Percentiles rank a stretch among this genome's conserved stretches.
These are phyloP conservation scores for Laticauda colubrina DNA, from an alignment of 2,113 vertebrate genomes.

Conservation along the genomic window DNA sequence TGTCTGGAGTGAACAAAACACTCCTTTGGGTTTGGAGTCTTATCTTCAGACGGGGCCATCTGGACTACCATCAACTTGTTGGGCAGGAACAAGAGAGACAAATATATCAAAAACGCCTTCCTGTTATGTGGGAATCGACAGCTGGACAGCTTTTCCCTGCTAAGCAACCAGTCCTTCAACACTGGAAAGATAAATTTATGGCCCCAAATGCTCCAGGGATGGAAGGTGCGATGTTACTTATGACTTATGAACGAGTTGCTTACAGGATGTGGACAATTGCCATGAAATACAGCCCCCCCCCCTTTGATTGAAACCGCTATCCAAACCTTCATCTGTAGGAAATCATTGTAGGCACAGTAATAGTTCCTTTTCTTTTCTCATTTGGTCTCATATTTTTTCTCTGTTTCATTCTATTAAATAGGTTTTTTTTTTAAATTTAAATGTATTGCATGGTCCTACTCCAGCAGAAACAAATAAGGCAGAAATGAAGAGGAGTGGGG, in stretches of 20 bases:
- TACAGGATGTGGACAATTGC: not conserved
- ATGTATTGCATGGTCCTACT: not conserved
- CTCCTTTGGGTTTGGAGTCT: not conserved
- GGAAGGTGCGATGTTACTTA: not conserved
- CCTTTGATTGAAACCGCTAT: not conserved
- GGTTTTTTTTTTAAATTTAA: no score
- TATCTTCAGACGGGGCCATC: not conserved
- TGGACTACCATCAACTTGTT: not conserved
- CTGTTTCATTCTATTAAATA: not conserved
- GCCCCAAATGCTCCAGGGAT: not conserved
- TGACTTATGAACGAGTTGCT: not conserved
- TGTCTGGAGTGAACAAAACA: not conserved
- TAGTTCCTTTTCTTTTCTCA: not conserved
- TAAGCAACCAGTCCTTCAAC: not conserved
- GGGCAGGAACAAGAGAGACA: not conserved
- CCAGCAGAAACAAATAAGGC: not conserved
- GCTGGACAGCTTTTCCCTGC: not conserved
- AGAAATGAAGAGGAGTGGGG: not conserved
- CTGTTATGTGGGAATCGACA: not conserved
- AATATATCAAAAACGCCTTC: not conserved
- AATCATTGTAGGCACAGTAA: not conserved
- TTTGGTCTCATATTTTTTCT: not conserved
- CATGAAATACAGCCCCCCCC: not conserved
- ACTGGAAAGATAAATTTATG: not conserved
- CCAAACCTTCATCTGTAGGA: not conserved